These are phyloP conservation scores for Cephus spinipes DNA, from an alignment of 2,888 invertebrate species.

Conservation along the genomic window DNA sequence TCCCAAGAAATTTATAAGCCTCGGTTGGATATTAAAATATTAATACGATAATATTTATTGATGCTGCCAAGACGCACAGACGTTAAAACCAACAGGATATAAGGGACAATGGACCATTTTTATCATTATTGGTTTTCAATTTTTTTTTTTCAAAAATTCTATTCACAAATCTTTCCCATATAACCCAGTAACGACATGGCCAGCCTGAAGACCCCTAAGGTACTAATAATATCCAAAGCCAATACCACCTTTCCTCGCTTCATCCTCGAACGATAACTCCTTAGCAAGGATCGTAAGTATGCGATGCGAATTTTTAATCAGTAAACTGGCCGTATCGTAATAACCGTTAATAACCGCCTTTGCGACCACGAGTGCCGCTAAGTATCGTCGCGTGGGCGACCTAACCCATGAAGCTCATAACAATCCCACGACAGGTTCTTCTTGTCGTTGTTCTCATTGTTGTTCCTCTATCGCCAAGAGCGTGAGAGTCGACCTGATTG, in stretches of 20 bases:
- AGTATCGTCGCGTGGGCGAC: conserved; percentile 51
- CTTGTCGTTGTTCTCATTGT: not conserved
- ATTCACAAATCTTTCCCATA: not conserved
- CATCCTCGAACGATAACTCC: not conserved
- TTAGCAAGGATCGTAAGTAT: not conserved
- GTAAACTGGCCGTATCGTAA: conserved; percentile 46
- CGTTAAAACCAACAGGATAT: conserved; percentile 29
- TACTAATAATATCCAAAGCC: not conserved
- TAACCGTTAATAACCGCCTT: conserved; percentile 57
- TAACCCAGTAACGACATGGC: not conserved
- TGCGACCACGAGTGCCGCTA: conserved; percentile 44
- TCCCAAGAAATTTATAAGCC: conserved; percentile 36
- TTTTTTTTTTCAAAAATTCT: not conserved
- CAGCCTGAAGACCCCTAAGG: not conserved
- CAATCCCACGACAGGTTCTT: conserved; percentile 40
- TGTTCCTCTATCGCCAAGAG: not conserved
- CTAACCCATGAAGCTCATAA: conserved; percentile 8
- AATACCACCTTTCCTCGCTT: not conserved
- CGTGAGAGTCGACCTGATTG: not conserved
- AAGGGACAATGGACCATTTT: not conserved
- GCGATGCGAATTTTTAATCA: conserved; percentile 11
- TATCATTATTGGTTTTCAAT: not conserved
- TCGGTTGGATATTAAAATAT: conserved; percentile 45
- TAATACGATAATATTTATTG: conserved; percentile 44
- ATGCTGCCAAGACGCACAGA: conserved; percentile 21